Conservation (phyloP, 2,797 vertebrate species). For the Simalia tracyae region DNA sequence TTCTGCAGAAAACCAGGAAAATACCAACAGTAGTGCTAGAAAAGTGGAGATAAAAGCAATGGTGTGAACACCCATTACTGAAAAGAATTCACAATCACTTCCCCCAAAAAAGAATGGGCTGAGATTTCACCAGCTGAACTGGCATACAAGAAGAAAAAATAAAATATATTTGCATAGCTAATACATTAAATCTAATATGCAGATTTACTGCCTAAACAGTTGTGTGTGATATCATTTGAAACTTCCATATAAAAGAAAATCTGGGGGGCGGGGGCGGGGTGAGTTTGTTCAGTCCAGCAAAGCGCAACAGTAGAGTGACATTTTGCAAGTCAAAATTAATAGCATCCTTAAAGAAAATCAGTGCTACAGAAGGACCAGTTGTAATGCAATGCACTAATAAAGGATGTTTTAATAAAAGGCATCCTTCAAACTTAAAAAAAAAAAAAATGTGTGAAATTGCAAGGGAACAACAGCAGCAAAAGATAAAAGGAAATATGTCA, state of each 20-base stretch:
- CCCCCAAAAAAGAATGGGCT: background rate
- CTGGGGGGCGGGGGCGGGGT: background rate
- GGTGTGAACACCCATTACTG: background rate
- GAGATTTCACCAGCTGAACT: background rate
- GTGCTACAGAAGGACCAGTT: background rate
- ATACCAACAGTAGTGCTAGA: background rate
- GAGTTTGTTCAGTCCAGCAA: background rate
- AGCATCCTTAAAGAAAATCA: background rate
- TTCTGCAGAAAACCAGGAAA: background rate
- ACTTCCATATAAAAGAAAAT: background rate
- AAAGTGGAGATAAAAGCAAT: background rate
- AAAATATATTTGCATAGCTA: background rate
- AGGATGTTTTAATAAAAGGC: background rate
- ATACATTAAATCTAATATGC: background rate
- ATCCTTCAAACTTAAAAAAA: no score
- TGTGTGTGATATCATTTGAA: background rate
- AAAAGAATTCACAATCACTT: background rate
- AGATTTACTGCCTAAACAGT: background rate
- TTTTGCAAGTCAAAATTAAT: background rate
- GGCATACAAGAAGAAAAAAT: background rate
- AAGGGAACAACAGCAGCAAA: background rate
- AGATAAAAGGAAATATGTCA: background rate
- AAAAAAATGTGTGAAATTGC: background rate
- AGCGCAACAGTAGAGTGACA: background rate
- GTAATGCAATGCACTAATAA: background rate